Evolutionary conservation across 2,888 invertebrate species (phyloP).

Genomic region (Ptilodon capucinus): DNA sequence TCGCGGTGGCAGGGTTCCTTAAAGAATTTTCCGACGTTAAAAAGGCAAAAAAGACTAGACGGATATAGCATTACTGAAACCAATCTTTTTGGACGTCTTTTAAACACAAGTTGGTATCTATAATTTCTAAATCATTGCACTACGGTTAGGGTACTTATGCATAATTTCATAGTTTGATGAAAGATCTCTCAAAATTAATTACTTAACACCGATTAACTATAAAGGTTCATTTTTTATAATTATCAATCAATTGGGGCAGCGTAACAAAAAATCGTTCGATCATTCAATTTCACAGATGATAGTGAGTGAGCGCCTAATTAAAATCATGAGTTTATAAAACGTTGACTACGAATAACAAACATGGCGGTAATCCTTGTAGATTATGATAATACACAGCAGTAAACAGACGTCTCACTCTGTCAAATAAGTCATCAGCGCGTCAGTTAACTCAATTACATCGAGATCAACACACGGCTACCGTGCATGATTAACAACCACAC

Average conservation of each 20-base stretch:
- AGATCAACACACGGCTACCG: slow-evolving; percentile 80
- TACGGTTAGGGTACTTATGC: too few species aligned
- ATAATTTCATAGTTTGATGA: background rate
- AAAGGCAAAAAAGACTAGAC: too few species aligned
- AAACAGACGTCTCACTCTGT: slow-evolving; percentile 73
- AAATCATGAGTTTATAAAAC: slow-evolving; percentile 34
- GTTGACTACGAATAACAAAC: slow-evolving; percentile 43
- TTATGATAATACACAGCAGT: slow-evolving; percentile 59
- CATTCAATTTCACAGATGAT: slow-evolving; percentile 29
- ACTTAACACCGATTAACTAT: background rate
- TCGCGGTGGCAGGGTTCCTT: too few species aligned
- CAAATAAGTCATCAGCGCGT: slow-evolving; percentile 81
- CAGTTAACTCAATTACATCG: slow-evolving; percentile 80
- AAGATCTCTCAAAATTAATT: background rate
- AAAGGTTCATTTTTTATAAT: background rate
- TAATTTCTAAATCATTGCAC: too few species aligned
- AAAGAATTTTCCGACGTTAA: too few species aligned
- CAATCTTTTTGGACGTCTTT: too few species aligned
- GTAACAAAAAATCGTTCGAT: slow-evolving; percentile 10
- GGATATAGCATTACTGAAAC: too few species aligned
- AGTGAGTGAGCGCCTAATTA: slow-evolving; percentile 29
- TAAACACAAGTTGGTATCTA: too few species aligned
- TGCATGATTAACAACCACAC: slow-evolving; percentile 66
- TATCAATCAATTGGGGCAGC: background rate
- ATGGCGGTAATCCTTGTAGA: slow-evolving; percentile 53